These are phyloP conservation scores for Cinclus cinclus DNA, from an alignment of 2,113 vertebrate species.

Conservation along the genomic window DNA sequence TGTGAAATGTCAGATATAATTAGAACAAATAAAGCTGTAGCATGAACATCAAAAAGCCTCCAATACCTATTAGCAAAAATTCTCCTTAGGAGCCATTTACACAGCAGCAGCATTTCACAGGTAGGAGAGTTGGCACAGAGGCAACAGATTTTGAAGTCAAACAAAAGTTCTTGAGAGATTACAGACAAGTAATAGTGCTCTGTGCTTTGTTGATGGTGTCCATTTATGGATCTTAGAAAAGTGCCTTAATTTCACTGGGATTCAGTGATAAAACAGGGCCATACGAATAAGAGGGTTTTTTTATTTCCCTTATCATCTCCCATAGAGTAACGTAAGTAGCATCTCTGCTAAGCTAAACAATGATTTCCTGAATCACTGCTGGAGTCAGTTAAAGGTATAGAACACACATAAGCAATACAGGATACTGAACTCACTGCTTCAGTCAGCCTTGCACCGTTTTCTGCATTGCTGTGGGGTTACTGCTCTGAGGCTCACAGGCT, in stretches of 20 bases:
- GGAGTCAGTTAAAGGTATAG: not conserved
- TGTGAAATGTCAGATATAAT: slow-evolving; percentile 50
- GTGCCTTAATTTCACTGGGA: not conserved
- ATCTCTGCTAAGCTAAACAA: not conserved
- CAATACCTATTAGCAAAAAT: not conserved
- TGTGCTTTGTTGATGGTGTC: not conserved
- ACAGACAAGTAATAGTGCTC: not conserved
- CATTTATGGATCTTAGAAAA: not conserved
- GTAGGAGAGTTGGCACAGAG: not conserved
- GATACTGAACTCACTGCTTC: not conserved
- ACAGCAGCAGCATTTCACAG: not conserved
- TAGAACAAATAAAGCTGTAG: slow-evolving; percentile 49
- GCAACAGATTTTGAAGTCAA: not conserved
- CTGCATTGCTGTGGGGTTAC: not conserved
- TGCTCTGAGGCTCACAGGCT: not conserved
- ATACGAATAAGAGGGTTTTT: not conserved
- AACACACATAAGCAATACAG: not conserved
- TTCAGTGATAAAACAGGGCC: not conserved
- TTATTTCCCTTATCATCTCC: not conserved
- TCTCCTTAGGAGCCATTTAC: not conserved
- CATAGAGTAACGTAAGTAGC: not conserved
- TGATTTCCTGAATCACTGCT: not conserved
- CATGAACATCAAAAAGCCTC: slow-evolving; percentile 1
- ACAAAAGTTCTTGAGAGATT: not conserved
- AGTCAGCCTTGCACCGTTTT: not conserved